phyloP scores from a whole-genome alignment of 1,140 invertebrate genomes.

The Bombus balteatus region DNA sequence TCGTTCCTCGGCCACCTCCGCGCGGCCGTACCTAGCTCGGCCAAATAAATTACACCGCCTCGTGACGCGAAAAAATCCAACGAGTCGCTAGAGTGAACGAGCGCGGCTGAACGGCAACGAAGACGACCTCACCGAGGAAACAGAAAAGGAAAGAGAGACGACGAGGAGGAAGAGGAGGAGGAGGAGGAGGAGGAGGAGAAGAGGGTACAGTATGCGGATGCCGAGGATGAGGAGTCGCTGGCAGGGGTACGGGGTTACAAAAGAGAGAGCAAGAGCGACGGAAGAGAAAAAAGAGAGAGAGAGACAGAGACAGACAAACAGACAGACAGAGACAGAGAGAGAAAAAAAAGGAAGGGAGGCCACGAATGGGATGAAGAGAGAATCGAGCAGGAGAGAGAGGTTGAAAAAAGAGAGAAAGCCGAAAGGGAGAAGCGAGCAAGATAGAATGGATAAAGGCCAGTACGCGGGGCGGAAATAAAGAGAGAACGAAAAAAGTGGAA shows the following conservation, averaged over 20 bases:
- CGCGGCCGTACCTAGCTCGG: constrained; percentile 74
- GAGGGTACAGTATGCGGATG: constrained; percentile 33
- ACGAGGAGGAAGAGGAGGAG: neutral
- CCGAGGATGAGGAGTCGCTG: constrained; percentile 39
- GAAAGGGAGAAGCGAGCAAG: constrained; percentile 15
- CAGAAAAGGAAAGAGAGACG: constrained; percentile 5
- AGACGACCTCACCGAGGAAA: constrained; percentile 29
- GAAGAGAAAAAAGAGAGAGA: neutral
- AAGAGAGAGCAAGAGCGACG: constrained; percentile 44
- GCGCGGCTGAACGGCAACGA: constrained; percentile 52
- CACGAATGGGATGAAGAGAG: constrained; percentile 33
- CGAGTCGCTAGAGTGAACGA: constrained; percentile 77
- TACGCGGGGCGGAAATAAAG: constrained; percentile 74
- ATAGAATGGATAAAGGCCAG: constrained; percentile 70
- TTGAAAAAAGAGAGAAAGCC: constrained; percentile 17
- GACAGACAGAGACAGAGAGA: constrained; percentile 14
- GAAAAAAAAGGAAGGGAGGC: neutral
- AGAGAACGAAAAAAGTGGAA: constrained; percentile 72
- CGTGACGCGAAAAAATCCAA: constrained; percentile 82
- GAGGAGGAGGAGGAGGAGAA: neutral
- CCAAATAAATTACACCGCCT: constrained; percentile 82
- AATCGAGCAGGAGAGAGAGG: neutral
- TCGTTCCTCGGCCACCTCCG: constrained; percentile 62
- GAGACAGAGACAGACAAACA: constrained; percentile 10
- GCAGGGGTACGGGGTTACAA: neutral